phyloP scores from a whole-genome alignment of 2,113 vertebrate genomes.

The Otus sunia region DNA sequence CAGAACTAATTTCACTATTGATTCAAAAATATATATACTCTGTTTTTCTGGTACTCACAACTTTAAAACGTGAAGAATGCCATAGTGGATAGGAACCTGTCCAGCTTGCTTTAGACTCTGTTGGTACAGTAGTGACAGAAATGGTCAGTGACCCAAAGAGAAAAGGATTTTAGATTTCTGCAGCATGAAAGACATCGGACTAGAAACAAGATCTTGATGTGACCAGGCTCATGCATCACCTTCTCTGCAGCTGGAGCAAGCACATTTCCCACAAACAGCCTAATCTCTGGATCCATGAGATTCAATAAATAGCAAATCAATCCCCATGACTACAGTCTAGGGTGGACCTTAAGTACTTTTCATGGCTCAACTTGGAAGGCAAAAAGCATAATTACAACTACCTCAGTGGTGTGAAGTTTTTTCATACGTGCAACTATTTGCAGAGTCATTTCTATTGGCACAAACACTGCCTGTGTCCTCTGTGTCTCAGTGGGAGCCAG shows the following conservation, averaged over 20 bases:
- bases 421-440: background rate
- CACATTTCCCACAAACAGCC: background rate
- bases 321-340: background rate
- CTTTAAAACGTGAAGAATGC: background rate
- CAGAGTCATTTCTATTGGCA: background rate
- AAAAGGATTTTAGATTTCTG: background rate
- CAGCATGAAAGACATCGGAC: background rate
- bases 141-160: background rate
- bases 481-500: background rate
- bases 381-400: background rate
- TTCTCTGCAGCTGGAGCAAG: background rate
- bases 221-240: background rate
- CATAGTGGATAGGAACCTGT: background rate
- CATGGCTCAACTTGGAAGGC: background rate
- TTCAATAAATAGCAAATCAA: background rate
- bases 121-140: background rate
- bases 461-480: background rate
- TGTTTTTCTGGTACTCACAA: background rate
- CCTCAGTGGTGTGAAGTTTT: background rate
- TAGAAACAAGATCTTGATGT: background rate
- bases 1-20: background rate
- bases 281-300: background rate
- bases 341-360: background rate
- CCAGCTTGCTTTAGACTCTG: background rate
- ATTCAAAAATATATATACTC: background rate